Evolutionary conservation across 2,888 invertebrate genomes (phyloP).

Genomic region (Corythucha ciliata): DNA sequence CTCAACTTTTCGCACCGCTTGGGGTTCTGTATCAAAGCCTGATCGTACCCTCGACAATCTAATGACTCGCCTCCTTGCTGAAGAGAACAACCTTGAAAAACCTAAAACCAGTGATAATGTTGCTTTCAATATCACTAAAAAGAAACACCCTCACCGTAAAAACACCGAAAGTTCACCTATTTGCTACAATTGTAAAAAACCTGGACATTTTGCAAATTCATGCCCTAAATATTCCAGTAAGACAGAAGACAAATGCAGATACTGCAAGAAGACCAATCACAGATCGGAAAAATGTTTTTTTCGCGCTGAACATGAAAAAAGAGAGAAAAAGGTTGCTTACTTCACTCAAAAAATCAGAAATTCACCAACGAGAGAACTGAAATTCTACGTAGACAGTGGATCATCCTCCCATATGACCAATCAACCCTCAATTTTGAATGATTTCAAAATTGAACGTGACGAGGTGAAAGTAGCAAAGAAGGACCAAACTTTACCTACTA

Average conservation of each 20-base stretch:
- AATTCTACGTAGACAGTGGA: slow-evolving; percentile 12
- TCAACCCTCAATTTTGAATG: neutral
- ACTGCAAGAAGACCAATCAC: too few species aligned
- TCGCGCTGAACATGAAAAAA: slow-evolving; percentile 3
- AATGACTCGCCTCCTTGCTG: slow-evolving; percentile 7
- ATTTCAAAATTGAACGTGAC: slow-evolving; percentile 14
- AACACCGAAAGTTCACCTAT: slow-evolving; percentile 6
- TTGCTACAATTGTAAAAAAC: slow-evolving; percentile 9
- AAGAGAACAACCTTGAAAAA: slow-evolving; percentile 8
- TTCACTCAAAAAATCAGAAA: neutral
- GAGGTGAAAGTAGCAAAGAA: too few species aligned
- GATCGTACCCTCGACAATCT: slow-evolving; percentile 19
- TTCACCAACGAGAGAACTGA: slow-evolving; percentile 6
- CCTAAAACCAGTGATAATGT: neutral
- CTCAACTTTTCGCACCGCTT: slow-evolving; percentile 2
- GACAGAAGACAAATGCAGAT: neutral
- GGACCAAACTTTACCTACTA: slow-evolving; percentile 4
- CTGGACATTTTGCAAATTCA: slow-evolving; percentile 10
- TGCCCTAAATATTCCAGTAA: neutral
- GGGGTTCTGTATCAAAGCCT: slow-evolving; percentile 8
- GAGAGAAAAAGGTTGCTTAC: slow-evolving; percentile 10
- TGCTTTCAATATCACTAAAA: neutral
- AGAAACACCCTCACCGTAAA: neutral
- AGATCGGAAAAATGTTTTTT: too few species aligned
- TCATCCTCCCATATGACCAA: slow-evolving; percentile 16